Conservation (phyloP, 2,113 vertebrate species). For the Carollia perspicillata region DNA sequence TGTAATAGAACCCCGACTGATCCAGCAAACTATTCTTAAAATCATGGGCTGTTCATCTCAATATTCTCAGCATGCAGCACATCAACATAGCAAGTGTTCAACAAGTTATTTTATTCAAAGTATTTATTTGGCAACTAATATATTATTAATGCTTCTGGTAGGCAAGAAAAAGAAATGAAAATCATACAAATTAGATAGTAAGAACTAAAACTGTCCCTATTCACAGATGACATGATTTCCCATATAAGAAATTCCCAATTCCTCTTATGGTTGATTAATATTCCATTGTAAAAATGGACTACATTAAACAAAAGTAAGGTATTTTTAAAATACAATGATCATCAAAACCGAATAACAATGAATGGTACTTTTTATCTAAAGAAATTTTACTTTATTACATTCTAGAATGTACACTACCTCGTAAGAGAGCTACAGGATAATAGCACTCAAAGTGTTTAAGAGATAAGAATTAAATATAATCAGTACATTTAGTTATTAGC, state of each 20-base stretch:
- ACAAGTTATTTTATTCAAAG: neutral
- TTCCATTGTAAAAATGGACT: no score
- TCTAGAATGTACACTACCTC: neutral
- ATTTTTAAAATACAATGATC: neutral
- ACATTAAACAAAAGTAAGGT: neutral
- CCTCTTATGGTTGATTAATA: no score
- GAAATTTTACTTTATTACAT: neutral
- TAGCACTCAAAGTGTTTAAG: no score
- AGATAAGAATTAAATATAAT: no score
- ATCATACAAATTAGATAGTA: no score
- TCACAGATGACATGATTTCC: no score
- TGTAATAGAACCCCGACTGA: neutral
- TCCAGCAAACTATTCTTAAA: neutral
- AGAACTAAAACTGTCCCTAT: no score
- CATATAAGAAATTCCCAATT: no score
- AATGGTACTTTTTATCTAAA: neutral
- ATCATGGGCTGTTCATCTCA: neutral
- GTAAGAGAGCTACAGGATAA: neutral
- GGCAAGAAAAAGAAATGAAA: no score
- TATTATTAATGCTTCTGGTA: no score
- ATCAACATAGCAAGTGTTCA: neutral
- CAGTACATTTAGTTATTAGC: no score
- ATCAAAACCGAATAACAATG: neutral
- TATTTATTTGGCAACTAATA: neutral
- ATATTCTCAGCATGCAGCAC: neutral